phyloP scores from a whole-genome alignment of 2,797 vertebrate species.

The Rhodeus uyekii region DNA sequence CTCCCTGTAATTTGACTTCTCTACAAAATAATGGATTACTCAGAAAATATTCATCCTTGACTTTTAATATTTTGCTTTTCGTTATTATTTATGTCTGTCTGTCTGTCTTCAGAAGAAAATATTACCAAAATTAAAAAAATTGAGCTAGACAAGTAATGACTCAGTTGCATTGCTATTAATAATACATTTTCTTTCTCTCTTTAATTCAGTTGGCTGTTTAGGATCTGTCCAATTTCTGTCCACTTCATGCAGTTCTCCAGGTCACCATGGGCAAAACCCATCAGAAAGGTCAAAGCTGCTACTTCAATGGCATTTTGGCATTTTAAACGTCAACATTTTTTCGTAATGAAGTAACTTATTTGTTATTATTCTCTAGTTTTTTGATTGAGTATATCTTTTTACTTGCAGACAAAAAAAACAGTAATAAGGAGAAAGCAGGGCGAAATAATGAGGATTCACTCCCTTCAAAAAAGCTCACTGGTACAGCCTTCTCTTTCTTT shows the following conservation, averaged over 20 bases:
- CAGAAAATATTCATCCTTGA: background rate
- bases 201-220: slow-evolving; percentile 6
- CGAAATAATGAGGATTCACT: slow-evolving; percentile 61
- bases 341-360: background rate
- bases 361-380: slow-evolving; percentile 41
- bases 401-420: slow-evolving; percentile 86
- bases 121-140: background rate
- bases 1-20: too few relatives aligned
- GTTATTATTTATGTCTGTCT: background rate
- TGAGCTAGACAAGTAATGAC: background rate
- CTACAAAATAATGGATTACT: background rate
- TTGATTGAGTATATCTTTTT: slow-evolving; percentile 64
- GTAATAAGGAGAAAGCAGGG: slow-evolving; percentile 81
- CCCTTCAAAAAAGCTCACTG: slow-evolving; percentile 16
- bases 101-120: background rate
- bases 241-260: slow-evolving; percentile 61
- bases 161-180: background rate
- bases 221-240: slow-evolving; percentile 18
- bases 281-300: slow-evolving; percentile 80
- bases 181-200: background rate
- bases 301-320: background rate
- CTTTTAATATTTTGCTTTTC: background rate
- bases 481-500: slow-evolving; percentile 37
- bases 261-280: slow-evolving; percentile 83
- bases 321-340: background rate